phyloP scores from a whole-genome alignment of 2,113 vertebrate genomes.

The Rallus limicola region DNA sequence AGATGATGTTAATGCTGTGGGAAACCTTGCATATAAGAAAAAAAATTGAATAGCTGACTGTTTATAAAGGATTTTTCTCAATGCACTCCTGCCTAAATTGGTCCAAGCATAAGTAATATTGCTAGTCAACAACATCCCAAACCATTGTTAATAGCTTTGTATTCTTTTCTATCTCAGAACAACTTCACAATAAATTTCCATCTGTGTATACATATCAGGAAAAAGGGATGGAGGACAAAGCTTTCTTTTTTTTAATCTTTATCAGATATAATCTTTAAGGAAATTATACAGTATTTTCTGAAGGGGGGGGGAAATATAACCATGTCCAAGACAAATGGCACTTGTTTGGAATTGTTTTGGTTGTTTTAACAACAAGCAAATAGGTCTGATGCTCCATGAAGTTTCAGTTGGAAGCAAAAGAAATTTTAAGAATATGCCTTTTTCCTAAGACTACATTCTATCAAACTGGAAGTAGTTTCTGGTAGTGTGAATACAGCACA shows the following conservation, averaged over 20 bases:
- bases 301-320: not conserved
- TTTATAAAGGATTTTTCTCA: not conserved
- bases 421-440: conserved; percentile 3
- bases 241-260: not conserved
- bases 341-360: not conserved
- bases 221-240: not conserved
- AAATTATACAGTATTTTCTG: conserved; percentile 2
- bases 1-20: not conserved
- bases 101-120: not conserved
- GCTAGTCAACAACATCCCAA: not conserved
- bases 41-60: not conserved
- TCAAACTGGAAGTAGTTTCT: conserved; percentile 33
- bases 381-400: not conserved
- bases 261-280: not conserved
- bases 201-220: not conserved
- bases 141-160: not conserved
- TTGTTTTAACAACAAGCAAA: conserved; percentile 1
- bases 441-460: not conserved
- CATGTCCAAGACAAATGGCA: not conserved
- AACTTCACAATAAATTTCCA: not conserved
- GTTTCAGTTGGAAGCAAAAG: not conserved
- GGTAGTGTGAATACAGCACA: not conserved
- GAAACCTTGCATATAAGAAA: not conserved
- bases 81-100: conserved; percentile 14
- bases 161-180: not conserved